Base-by-base conservation (phyloP, 2,888 invertebrate species). In the Chelonus formosanus region DNA sequence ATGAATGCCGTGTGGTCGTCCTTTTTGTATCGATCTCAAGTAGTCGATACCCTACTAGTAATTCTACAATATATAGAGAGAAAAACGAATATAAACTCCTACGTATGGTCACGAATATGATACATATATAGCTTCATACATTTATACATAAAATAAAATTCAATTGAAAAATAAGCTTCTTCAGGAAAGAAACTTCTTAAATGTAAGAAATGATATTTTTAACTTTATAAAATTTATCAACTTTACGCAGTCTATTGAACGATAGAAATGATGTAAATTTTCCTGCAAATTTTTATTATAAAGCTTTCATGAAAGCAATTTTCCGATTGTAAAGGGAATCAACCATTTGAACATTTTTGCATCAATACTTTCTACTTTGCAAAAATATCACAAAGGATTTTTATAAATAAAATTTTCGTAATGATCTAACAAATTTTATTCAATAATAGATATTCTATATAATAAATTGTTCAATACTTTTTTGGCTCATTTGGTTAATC, bases 11-110 rank as follows among this genome's bases (percentile, higher is more conserved):
- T 67, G 63, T 58, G 53, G 20, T 20, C 57, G 44, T 65, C 62
- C 65, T 69, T 70, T 70, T 62, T 67, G 63, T 69, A 67, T 57
- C 57, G 48, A 36, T 45, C 59, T 40, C 58, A 63, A 68, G 66
- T 53, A 66, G 63, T 65, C 68, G 68, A 69, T 67, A 69, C 61
- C 66, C 67, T 64, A 62, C 50, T 66, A 20, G 10, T 44, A 20
- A 35, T 8, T 3, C 34, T 35, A 40, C 8, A 32, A n/a, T 60
- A 32, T 52, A 59, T 45, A 35, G 20, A 2, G 20, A 20, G 40
- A 40, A 40, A 40, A 40, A 40, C 6, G 40, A 20, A 20, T 20
- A 20, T 20, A 20, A 20, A 20, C 20, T 20, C 20, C 20, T 20
- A 20, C 20, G 20, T 20, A 20, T 20, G 20, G 20, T 20, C 20